Evolutionary conservation across 2,888 invertebrate genomes (phyloP).

Genomic region (Spodoptera exigua): DNA sequence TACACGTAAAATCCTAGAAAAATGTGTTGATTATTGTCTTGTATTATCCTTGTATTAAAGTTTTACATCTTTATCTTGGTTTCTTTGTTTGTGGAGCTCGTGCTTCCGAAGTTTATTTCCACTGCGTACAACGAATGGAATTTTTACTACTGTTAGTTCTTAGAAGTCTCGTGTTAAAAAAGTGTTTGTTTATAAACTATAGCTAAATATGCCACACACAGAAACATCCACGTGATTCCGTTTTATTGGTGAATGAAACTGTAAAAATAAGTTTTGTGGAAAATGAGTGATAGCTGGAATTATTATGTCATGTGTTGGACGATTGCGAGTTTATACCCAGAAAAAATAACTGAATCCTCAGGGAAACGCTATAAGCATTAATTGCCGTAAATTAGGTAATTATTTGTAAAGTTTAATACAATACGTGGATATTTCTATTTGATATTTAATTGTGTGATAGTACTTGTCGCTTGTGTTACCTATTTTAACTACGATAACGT

Average conservation of each 20-base stretch:
- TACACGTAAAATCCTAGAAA: not conserved
- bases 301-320: too few species aligned
- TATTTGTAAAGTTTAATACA: too few species aligned
- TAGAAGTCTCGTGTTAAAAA: conserved; percentile 24
- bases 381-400: too few species aligned
- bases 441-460: too few species aligned
- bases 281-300: too few species aligned
- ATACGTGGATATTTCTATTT: too few species aligned
- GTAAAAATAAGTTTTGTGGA: not conserved
- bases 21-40: conserved; percentile 5
- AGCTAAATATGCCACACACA: conserved; percentile 30
- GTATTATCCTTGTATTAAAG: conserved; percentile 22
- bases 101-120: conserved; percentile 26
- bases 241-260: conserved; percentile 26
- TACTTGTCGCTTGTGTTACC: too few species aligned
- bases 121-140: conserved; percentile 24
- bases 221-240: conserved; percentile 20
- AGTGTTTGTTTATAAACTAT: conserved; percentile 28
- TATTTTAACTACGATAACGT: too few species aligned
- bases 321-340: too few species aligned
- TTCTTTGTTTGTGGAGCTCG: conserved; percentile 17
- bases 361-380: too few species aligned
- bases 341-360: too few species aligned
- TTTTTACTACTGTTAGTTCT: conserved; percentile 38
- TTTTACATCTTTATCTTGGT: conserved; percentile 6